Percentiles rank a stretch among this genome's conserved stretches.
Evolutionary conservation across 2,113 vertebrate genomes (phyloP).

Genomic region (Saguinus imperator): DNA sequence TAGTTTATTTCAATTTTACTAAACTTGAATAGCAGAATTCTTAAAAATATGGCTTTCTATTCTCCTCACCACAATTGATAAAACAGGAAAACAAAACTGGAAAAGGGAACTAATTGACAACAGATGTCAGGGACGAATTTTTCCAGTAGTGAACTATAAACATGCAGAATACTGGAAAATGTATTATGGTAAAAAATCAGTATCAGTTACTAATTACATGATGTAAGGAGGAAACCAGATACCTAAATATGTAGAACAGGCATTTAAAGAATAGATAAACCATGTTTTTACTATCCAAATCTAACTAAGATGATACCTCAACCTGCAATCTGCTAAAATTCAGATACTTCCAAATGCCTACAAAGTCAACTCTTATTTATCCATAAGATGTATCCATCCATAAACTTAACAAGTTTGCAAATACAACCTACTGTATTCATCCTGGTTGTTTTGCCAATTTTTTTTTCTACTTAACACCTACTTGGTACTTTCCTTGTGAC

Average conservation of each 20-base stretch:
- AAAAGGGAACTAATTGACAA: constrained; percentile 75
- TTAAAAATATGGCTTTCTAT: constrained; percentile 66
- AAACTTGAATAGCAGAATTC: constrained; percentile 40
- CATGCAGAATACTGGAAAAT: constrained; percentile 68
- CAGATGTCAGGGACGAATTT: constrained; percentile 76
- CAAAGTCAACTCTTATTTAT: constrained; percentile 25
- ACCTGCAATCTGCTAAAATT: constrained; percentile 55
- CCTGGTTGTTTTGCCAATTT: not conserved
- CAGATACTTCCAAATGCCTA: not conserved
- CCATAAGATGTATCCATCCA: constrained; percentile 23
- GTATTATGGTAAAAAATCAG: constrained; percentile 72
- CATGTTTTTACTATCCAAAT: constrained; percentile 35
- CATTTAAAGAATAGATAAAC: constrained; percentile 58
- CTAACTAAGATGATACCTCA: constrained; percentile 37
- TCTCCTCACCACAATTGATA: constrained; percentile 71
- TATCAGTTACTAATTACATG: constrained; percentile 73
- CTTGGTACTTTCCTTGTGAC: not conserved
- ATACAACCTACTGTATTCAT: constrained; percentile 14
- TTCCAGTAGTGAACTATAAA: constrained; percentile 73
- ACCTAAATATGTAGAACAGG: constrained; percentile 64
- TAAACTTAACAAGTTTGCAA: constrained; percentile 20
- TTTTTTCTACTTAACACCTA: constrained; percentile 30
- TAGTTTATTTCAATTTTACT: constrained; percentile 49
- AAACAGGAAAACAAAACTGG: constrained; percentile 70
- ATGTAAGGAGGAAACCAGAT: constrained; percentile 73